phyloP scores from a whole-genome alignment of 2,113 vertebrate genomes.

The Hucho hucho region DNA sequence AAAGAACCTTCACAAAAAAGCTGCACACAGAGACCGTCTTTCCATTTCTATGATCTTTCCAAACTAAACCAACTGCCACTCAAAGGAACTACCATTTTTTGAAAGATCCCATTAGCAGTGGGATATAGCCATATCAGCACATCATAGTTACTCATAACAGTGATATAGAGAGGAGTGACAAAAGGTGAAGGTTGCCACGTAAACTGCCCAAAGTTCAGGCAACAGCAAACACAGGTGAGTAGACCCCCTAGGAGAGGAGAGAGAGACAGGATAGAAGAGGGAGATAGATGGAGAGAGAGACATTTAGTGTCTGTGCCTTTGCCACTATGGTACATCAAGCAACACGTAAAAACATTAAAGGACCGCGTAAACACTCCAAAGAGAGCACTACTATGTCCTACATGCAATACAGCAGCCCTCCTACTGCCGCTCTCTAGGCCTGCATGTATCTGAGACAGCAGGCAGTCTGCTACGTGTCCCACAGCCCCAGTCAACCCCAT shows the following conservation, averaged over 20 bases:
- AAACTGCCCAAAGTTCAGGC: conserved; percentile 67
- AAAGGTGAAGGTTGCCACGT: conserved; percentile 49
- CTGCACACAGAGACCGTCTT: too few species aligned
- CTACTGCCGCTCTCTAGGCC: not conserved
- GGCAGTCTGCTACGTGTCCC: not conserved
- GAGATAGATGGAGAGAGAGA: not conserved
- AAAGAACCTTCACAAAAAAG: not conserved
- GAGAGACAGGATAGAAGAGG: not conserved
- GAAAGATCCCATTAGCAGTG: too few species aligned
- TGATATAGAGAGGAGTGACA: not conserved
- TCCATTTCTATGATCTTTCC: too few species aligned
- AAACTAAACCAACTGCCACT: too few species aligned
- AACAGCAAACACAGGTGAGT: conserved; percentile 53
- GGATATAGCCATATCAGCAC: too few species aligned
- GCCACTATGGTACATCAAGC: not conserved
- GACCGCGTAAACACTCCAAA: not conserved
- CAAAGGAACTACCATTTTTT: too few species aligned
- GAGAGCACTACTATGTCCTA: not conserved
- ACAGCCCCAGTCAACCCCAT: not conserved
- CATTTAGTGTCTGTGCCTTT: not conserved
- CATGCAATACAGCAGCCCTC: not conserved
- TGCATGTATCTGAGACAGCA: not conserved
- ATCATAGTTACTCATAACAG: not conserved
- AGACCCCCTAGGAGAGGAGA: not conserved
- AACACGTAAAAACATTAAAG: not conserved